Evolutionary conservation across 2,113 vertebrate species (phyloP).

Genomic region (Mandrillus leucophaeus): DNA sequence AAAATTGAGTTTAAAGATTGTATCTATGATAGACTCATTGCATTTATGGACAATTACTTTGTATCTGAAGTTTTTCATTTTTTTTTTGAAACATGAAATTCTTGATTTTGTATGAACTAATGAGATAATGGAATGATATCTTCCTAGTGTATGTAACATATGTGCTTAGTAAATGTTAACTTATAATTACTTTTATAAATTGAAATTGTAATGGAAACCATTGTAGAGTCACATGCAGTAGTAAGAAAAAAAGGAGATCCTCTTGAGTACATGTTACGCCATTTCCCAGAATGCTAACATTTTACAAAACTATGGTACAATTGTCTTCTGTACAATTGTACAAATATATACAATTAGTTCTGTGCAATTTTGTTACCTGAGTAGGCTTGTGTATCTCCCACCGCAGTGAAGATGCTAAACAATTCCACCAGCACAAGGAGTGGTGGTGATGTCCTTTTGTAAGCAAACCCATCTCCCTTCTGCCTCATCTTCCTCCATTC

Average conservation of each 20-base stretch:
- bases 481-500: rapidly evolving
- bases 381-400: background rate
- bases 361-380: background rate
- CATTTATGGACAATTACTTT: background rate
- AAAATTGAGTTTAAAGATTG: background rate
- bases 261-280: background rate
- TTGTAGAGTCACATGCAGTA: background rate
- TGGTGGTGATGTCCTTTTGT: rapidly evolving
- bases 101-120: background rate
- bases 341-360: background rate
- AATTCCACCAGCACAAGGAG: background rate
- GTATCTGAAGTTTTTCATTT: background rate
- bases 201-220: background rate
- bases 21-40: background rate
- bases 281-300: background rate
- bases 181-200: background rate
- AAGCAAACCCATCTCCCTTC: background rate
- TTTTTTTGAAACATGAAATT: background rate
- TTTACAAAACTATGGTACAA: background rate
- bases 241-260: background rate
- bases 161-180: background rate
- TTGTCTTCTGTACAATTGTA: too few relatives aligned
- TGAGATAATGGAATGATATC: background rate
- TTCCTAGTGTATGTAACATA: background rate
- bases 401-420: too few relatives aligned